Base-by-base conservation (phyloP, 2,888 invertebrate genomes). In the Tiphia femorata region DNA sequence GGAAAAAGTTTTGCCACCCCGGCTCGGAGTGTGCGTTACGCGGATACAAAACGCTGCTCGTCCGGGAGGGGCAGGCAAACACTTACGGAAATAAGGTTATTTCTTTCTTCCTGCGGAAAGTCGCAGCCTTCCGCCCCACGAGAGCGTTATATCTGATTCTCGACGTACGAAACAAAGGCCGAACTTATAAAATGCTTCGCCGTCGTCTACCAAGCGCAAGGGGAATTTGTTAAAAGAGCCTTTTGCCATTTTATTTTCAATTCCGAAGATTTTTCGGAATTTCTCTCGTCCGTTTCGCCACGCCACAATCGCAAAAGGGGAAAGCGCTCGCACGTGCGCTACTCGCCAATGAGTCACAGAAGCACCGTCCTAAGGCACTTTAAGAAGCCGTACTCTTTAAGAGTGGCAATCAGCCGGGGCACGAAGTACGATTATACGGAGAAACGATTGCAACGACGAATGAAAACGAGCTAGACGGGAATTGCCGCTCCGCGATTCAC, bases 351-450 rank as follows among this genome's bases (percentile, higher is more conserved):
- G 61, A 67, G 40, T 67, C 61, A 66, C 12, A 6, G 47, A 27
- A 14, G 29, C 33, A 47, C 50, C 30, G 6, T 12, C 17, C 41
- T 35, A 7, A 33, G 38, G 25, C 50, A 40, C 25, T 55, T 55
- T 58, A 53, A 60, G 44, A 61, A 10, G 8, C 8, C 12, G 12
- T 14, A 14, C 60, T 66, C 46, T 66, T 69, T 69, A 65, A 44
- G 65, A 68, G 56, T 33, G 41, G 42, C 58, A 49, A 58, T 62
- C 59, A 43, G 14, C 25, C 25, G 25, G 25, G 25, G 5, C 56
- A 14, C 37, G 48, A 57, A 8, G 49, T 49, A 51, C 46, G 43
- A 47, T 57, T 52, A 49, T 41, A 51, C 48, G 27, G 38, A 47
- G 60, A 40, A 64, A 54, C 40, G 44, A 58, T 58, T 20, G 55